Percentiles rank a stretch among this genome's conserved stretches.
Evolutionary conservation across 2,113 vertebrate species (phyloP).

Genomic region (Chroicocephalus ridibundus): DNA sequence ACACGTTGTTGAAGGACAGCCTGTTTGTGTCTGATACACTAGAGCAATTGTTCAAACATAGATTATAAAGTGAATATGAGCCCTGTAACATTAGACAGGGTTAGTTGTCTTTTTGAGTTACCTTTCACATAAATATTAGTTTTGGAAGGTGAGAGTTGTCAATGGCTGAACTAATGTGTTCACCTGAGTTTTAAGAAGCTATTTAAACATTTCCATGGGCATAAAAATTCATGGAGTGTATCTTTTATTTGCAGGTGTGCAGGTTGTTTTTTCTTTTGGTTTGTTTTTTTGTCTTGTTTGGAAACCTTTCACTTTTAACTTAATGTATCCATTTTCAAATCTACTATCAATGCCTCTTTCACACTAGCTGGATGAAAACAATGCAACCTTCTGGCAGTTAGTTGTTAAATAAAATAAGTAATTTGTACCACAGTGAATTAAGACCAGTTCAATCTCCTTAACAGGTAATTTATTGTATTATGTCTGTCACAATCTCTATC

Average conservation of each 20-base stretch:
- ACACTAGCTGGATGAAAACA: neutral
- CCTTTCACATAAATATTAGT: neutral
- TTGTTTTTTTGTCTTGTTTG: neutral
- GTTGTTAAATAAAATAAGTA: neutral
- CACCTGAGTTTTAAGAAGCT: neutral
- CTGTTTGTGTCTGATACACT: conserved; percentile 11
- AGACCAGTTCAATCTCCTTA: neutral
- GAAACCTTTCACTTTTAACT: neutral
- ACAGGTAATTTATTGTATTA: neutral
- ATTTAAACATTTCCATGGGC: neutral
- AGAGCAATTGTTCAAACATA: neutral
- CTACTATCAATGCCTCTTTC: neutral
- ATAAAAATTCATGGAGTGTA: neutral
- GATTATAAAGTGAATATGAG: neutral
- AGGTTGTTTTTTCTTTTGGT: neutral
- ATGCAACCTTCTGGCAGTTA: neutral
- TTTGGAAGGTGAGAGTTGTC: neutral
- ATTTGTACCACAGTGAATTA: neutral
- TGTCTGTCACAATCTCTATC: neutral
- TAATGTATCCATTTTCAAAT: neutral
- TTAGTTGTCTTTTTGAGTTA: neutral
- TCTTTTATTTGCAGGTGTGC: neutral
- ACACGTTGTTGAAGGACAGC: neutral
- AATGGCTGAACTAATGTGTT: neutral
- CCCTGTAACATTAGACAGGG: neutral